Evolutionary conservation across 92 coral and sea anemone species (phyloP).

Genomic region (Porites divaricata): DNA sequence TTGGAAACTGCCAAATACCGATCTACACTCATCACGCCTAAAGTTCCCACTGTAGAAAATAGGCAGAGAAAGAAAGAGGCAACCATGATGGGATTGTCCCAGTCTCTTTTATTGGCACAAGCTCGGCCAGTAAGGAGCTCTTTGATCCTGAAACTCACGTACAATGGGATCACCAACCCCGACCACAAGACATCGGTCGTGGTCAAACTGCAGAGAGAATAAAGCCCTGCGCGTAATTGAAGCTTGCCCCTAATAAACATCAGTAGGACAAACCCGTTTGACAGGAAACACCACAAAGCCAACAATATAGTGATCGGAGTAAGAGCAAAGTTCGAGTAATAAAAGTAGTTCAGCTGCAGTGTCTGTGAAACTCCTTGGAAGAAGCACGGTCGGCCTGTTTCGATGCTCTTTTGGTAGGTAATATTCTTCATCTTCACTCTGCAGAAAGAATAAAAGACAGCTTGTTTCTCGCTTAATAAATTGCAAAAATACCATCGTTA

Average conservation of each 20-base stretch:
- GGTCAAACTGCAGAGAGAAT: slow-evolving; percentile 1
- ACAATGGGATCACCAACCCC: slow-evolving; percentile 9
- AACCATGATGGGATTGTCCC: neutral
- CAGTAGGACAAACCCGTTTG: slow-evolving; percentile 18
- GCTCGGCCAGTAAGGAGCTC: neutral
- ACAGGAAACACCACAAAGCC: slow-evolving; percentile 7
- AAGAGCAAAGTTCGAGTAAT: neutral
- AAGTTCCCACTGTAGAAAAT: neutral
- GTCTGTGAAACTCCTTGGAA: neutral
- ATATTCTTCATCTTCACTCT: too few species aligned
- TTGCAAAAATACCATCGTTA: too few species aligned
- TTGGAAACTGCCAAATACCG: slow-evolving; percentile 22
- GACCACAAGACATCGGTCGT: slow-evolving; percentile 11
- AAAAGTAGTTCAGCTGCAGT: neutral
- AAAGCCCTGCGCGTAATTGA: slow-evolving; percentile 1
- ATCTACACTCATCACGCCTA: slow-evolving; percentile 19
- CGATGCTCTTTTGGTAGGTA: neutral
- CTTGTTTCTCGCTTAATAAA: too few species aligned
- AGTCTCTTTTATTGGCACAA: slow-evolving; percentile 6
- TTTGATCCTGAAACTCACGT: neutral
- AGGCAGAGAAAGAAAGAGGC: neutral
- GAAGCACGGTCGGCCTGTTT: neutral
- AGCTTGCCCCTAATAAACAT: neutral
- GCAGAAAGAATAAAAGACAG: too few species aligned
- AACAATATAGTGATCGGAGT: neutral